Conservation (phyloP, 2,888 invertebrate genomes). For the Phyllotreta cruciferae region DNA sequence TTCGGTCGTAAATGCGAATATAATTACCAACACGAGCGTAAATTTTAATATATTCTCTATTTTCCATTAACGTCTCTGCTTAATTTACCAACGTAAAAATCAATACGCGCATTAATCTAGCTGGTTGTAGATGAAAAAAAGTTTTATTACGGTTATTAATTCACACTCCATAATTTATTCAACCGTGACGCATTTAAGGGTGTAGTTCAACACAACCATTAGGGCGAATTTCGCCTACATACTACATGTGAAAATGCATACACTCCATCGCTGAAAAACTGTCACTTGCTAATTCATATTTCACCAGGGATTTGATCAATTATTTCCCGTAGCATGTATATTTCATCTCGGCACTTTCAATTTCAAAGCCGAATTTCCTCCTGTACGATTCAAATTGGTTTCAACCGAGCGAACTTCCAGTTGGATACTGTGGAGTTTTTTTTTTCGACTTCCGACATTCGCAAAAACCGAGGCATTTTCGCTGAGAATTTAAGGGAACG, state of each 20-base stretch:
- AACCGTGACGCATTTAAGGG: neutral
- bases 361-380: slow-evolving; percentile 13
- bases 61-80: too few relatives aligned
- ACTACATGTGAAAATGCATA: neutral
- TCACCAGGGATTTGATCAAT: slow-evolving; percentile 19
- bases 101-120: neutral
- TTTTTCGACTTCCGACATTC: slow-evolving; percentile 9
- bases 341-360: slow-evolving; percentile 15
- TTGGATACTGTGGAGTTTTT: neutral
- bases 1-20: too few relatives aligned
- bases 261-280: slow-evolving; percentile 4
- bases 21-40: too few relatives aligned
- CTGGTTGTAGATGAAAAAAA: neutral
- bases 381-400: neutral
- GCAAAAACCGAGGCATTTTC: neutral
- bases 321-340: slow-evolving; percentile 20
- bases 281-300: slow-evolving; percentile 6
- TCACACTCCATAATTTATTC: slow-evolving; percentile 6
- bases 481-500: too few relatives aligned
- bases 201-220: neutral
- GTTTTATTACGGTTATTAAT: neutral
- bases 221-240: too few relatives aligned
- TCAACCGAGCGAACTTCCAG: neutral
- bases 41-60: too few relatives aligned
- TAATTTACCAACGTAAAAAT: neutral